Evolutionary conservation across 2,113 vertebrate genomes (phyloP).

Genomic region (Anhinga rufa): DNA sequence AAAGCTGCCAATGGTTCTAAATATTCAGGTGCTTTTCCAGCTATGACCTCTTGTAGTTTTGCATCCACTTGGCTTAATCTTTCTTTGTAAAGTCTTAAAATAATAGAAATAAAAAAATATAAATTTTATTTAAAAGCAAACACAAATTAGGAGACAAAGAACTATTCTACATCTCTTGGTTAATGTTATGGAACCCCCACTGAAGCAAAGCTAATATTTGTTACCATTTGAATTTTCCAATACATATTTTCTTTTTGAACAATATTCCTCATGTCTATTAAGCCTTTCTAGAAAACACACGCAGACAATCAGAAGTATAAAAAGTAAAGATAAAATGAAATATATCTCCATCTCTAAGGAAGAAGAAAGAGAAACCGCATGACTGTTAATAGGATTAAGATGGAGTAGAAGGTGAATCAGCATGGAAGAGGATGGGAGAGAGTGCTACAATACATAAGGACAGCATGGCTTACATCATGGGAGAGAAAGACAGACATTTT

Average conservation of each 20-base stretch:
- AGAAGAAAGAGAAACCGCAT: neutral
- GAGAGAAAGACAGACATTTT: neutral
- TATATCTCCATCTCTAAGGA: neutral
- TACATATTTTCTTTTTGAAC: neutral
- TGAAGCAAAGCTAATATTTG: neutral
- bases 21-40: slow-evolving; percentile 95
- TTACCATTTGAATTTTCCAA: neutral
- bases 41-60: slow-evolving; percentile 97
- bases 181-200: neutral
- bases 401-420: neutral
- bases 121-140: slow-evolving; percentile 32
- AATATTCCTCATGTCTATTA: neutral
- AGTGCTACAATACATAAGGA: neutral
- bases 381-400: neutral
- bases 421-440: neutral
- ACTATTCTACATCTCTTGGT: neutral
- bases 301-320: neutral
- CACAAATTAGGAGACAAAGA: neutral
- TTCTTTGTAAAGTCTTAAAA: slow-evolving; percentile 93
- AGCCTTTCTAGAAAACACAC: neutral
- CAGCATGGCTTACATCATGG: neutral
- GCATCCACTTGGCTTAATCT: slow-evolving; percentile 96
- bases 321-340: neutral
- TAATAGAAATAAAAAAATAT: slow-evolving; percentile 31
- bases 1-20: slow-evolving; percentile 95